Evolutionary conservation across 1,140 invertebrate species (phyloP).

Genomic region (Ceratoteleas bidentatus): DNA sequence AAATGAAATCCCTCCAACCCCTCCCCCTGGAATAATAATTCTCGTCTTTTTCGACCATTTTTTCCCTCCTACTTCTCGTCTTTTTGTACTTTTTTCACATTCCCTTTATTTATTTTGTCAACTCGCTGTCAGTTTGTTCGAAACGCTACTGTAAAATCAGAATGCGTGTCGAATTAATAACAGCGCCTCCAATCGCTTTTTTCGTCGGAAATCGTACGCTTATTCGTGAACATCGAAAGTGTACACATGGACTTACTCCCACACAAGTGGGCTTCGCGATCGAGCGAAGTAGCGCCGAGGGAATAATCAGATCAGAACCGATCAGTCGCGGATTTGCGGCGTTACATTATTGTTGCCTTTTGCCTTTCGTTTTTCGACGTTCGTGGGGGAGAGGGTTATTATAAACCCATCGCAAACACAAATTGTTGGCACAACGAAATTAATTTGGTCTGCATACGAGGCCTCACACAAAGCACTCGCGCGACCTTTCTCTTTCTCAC

Average conservation of each 20-base stretch:
- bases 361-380: conserved; percentile 37
- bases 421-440: conserved; percentile 2
- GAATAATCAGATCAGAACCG: conserved; percentile 47
- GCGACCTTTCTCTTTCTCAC: no score
- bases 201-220: conserved; percentile 1
- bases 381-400: conserved; percentile 10
- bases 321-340: conserved; percentile 10
- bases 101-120: not conserved
- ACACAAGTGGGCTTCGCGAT: not conserved
- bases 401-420: conserved; percentile 3
- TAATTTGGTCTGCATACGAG: not conserved
- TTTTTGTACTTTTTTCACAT: not conserved
- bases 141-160: not conserved
- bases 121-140: not conserved
- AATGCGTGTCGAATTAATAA: not conserved
- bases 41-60: no score
- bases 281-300: conserved; percentile 13
- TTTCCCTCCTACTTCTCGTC: no score
- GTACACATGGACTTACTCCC: conserved; percentile 3
- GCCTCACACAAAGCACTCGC: not conserved
- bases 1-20: no score
- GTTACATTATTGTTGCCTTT: conserved; percentile 23
- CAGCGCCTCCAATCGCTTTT: not conserved
- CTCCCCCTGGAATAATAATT: no score
- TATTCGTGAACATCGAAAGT: conserved; percentile 21